Evolutionary conservation across 2,113 vertebrate species (phyloP), one percentile per base, ranked within the genome.

Genomic region (Sardina pilchardus): DNA sequence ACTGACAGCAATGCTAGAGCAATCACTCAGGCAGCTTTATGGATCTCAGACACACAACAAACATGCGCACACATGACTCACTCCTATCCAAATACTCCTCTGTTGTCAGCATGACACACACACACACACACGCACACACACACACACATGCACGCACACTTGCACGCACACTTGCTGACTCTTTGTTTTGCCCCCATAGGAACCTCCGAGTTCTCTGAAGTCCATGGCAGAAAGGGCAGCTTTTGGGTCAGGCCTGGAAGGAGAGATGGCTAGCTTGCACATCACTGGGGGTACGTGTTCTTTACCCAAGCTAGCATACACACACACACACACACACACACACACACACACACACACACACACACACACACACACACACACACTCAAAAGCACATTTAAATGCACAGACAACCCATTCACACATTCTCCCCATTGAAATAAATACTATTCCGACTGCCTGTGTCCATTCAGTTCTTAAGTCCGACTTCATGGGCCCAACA

Each of bases 221-320:
- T 96, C 96, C 81, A 97, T 98, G 96, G 97, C 97, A 0, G 97
- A 98, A 90, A 94, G 96, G 89, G 96, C 95, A 42, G 96, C 96
- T 50, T 95, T 96, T 89, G 93, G 95, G 89, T 96, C 97, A n/a
- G 95, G 95, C 89, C 95, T 97, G 47, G 97, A 97, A 90, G 96
- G 96, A 87, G 96, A 97, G 0, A 91, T 97, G 85, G 90, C 96
- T 78, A 92, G 95, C 14, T 93, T 98, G 89, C 97, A 97, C 93
- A 93, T 97, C 88, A 91, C 94, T 0, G 92, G 96, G 94, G 96
- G 97, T 97, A 88, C 93, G 47, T 71, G 21, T 67, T 12, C 9
- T 78, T 26, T 34, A 48, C 24, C 14, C 10, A 78, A 14, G 17
- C 71, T 36, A 24, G 6, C 24, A 2, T 16, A 17, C 17, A 10